Evolutionary conservation across 2,113 vertebrate genomes (phyloP).

Genomic region (Vulpes ferrilata): DNA sequence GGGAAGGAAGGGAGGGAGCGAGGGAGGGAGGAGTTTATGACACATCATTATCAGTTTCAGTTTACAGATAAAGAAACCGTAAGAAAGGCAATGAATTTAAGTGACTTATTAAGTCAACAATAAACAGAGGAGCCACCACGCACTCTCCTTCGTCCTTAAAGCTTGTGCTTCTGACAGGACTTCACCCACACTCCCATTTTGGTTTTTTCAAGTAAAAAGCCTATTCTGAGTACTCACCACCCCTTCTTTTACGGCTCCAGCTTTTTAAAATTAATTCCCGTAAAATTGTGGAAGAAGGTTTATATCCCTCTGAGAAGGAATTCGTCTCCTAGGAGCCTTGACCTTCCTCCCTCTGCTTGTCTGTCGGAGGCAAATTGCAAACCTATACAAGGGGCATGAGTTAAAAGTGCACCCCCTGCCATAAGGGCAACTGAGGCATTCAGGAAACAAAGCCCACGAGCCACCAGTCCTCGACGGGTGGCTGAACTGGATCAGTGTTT

Average conservation of each 20-base stretch:
- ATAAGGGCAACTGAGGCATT: not conserved
- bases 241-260: not conserved
- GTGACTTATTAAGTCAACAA: not conserved
- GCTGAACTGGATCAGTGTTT: slow-evolving; percentile 58
- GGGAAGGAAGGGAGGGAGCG: not conserved
- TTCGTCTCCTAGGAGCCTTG: not conserved
- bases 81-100: not conserved
- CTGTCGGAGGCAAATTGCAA: slow-evolving; percentile 49
- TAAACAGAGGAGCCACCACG: accelerated
- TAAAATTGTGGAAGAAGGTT: not conserved
- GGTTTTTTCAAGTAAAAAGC: not conserved
- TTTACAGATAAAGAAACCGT: not conserved
- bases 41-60: accelerated
- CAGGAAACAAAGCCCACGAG: slow-evolving; percentile 3
- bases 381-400: slow-evolving; percentile 16
- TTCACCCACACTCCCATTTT: no score
- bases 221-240: no score
- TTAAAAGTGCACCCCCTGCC: slow-evolving; percentile 56
- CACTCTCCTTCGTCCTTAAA: not conserved
- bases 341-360: not conserved
- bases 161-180: not conserved
- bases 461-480: not conserved
- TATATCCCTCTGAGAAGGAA: not conserved
- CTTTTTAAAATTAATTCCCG: not conserved
- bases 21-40: accelerated